Evolutionary conservation across 1,140 invertebrate genomes (phyloP), one percentile per base, ranked within the genome.

Genomic region (Pseudomyrmex sp.): DNA sequence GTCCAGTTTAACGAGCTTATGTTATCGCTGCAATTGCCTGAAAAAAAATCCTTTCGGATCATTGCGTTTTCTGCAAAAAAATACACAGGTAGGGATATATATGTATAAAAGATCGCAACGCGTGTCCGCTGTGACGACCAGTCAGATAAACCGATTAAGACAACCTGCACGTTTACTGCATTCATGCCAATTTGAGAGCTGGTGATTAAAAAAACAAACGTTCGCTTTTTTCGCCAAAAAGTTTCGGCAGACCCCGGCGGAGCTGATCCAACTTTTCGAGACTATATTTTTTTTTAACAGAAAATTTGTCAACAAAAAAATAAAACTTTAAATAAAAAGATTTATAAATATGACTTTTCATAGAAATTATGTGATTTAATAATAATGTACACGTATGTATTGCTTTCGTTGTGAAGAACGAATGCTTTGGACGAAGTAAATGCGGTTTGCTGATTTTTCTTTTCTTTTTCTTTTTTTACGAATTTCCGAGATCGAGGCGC

Each of bases 121-220:
- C 12, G 66, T 48, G 54, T 70, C 15, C 58, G 35, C 44, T 61
- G 76, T 70, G 26, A 70, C 66, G 66, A 80, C 18, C 66, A 80
- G 70, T 48, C 46, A 59, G 65, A 52, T 80, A 80, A 80, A 59
- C 54, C 66, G 66, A 72, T 80, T 80, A 59, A 80, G 46, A 35
- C 44, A 59, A 59, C 2, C 44, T 46, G 63, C 58, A 74, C 59
- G 73, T 35, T 63, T 65, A n/a, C 35, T 50, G 23, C 46, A 72
- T 70, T 46, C 46, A 35, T 80, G 54, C 54, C 66, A 50, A 70
- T 80, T 80, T 35, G n/a, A 80, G n/a, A 80, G 23, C 7, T 18
- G 61, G 48, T 44, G 59, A 76, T 54, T 44, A 66, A 80, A 35
- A 35, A 35, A 35, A 35, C 35, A 35, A 80, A 72, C 54, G 52